Conservation (phyloP, 2,888 invertebrate species). For the Xylocampa areola region DNA sequence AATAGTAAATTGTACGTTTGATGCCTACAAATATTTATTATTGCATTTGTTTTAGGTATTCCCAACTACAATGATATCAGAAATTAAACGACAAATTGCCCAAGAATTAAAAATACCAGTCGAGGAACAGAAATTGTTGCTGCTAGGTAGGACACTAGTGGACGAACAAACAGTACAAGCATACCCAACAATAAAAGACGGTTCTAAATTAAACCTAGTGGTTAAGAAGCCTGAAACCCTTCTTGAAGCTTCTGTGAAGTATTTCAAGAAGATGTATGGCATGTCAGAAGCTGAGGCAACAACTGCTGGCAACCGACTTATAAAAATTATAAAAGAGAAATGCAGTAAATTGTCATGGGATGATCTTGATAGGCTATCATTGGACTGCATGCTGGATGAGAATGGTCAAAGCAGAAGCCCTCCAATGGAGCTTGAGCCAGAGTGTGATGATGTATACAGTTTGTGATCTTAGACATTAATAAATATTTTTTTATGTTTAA, state of each 20-base stretch:
- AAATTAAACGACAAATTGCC: slow-evolving; percentile 92
- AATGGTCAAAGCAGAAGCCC: slow-evolving; percentile 57
- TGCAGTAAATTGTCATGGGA: slow-evolving; percentile 89
- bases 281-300: slow-evolving; percentile 91
- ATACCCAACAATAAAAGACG: slow-evolving; percentile 93
- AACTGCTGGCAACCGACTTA: slow-evolving; percentile 89
- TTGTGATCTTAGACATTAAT: slow-evolving; percentile 64
- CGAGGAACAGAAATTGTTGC: slow-evolving; percentile 92
- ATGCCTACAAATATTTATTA: slow-evolving; percentile 6
- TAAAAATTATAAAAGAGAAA: slow-evolving; percentile 88
- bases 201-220: slow-evolving; percentile 92
- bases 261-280: slow-evolving; percentile 89
- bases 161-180: slow-evolving; percentile 92
- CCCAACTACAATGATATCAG: slow-evolving; percentile 90
- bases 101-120: slow-evolving; percentile 91
- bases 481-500: slow-evolving; percentile 48
- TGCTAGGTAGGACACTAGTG: slow-evolving; percentile 92
- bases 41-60: slow-evolving; percentile 80
- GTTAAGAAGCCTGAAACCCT: slow-evolving; percentile 92
- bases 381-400: slow-evolving; percentile 73
- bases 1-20: slow-evolving; percentile 2
- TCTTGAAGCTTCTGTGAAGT: slow-evolving; percentile 88
- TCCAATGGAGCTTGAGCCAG: slow-evolving; percentile 61
- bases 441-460: slow-evolving; percentile 69
- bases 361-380: slow-evolving; percentile 89